Evolutionary conservation across 2,888 invertebrate species (phyloP).

Genomic region (Tenthredo mesomela): DNA sequence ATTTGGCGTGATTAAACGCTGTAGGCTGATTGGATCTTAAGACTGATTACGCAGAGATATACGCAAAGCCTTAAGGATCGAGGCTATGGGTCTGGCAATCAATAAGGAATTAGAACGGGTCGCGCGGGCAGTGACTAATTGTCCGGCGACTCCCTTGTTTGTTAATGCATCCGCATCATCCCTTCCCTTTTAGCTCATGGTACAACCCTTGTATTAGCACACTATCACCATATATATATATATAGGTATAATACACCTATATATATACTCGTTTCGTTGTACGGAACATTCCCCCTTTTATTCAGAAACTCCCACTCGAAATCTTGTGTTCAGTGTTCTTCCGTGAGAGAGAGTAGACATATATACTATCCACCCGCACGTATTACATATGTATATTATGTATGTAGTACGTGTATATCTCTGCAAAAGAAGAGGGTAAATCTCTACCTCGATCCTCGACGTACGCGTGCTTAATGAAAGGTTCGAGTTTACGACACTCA

Average conservation of each 20-base stretch:
- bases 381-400: not conserved
- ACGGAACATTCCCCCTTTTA: slow-evolving; percentile 24
- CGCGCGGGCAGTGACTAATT: slow-evolving; percentile 44
- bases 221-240: not conserved
- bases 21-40: slow-evolving; percentile 39
- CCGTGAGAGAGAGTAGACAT: not conserved
- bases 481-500: slow-evolving; percentile 17
- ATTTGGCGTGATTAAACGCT: slow-evolving; percentile 45
- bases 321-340: slow-evolving; percentile 31
- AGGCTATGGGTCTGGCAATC: slow-evolving; percentile 14
- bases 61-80: slow-evolving; percentile 38
- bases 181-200: not conserved
- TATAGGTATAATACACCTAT: too few species aligned
- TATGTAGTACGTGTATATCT: not conserved
- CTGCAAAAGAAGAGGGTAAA: slow-evolving; percentile 11
- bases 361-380: not conserved
- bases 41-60: slow-evolving; percentile 46
- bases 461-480: slow-evolving; percentile 45
- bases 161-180: slow-evolving; percentile 45
- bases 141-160: slow-evolving; percentile 48
- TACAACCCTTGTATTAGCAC: slow-evolving; percentile 36
- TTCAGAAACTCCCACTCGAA: slow-evolving; percentile 37
- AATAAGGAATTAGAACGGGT: slow-evolving; percentile 51
- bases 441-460: not conserved
- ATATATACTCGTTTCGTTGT: not conserved